Evolutionary conservation across 2,113 vertebrate species (phyloP).

Genomic region (Aegotheles bennettii): DNA sequence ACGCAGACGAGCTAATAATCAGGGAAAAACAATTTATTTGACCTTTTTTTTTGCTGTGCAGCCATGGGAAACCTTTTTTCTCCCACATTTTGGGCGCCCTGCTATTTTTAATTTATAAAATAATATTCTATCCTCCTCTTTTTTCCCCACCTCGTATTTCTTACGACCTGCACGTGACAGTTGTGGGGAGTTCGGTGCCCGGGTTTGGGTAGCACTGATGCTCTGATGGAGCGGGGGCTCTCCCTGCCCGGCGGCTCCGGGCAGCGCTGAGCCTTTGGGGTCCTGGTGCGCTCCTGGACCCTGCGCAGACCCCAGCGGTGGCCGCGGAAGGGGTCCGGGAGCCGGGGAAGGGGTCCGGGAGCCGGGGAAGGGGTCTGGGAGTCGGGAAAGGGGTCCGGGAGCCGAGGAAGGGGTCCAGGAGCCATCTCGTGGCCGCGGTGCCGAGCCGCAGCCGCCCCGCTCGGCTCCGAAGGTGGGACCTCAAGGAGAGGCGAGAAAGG

Average conservation of each 20-base stretch:
- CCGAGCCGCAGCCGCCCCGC: not conserved
- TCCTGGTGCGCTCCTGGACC: not conserved
- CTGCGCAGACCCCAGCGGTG: not conserved
- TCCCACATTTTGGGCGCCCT: not conserved
- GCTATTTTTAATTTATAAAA: not conserved
- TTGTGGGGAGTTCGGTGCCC: rapidly evolving
- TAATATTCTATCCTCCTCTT: not conserved
- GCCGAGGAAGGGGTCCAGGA: slow-evolving; percentile 69
- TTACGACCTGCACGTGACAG: not conserved
- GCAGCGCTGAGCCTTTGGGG: not conserved
- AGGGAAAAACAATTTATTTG: not conserved
- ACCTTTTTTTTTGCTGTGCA: not conserved
- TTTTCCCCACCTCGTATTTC: not conserved
- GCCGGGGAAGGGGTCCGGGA: slow-evolving; percentile 49
- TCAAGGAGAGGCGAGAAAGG: not conserved
- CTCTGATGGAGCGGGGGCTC: not conserved
- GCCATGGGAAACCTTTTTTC: not conserved
- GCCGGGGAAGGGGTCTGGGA: slow-evolving; percentile 61
- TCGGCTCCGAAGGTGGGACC: not conserved
- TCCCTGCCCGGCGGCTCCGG: not conserved
- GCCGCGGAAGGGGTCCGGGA: slow-evolving; percentile 38
- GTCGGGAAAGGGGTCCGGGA: slow-evolving; percentile 60
- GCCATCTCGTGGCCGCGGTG: slow-evolving; percentile 74
- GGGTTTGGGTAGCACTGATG: not conserved
- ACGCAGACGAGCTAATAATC: not conserved